Base-by-base conservation (phyloP, 2,113 vertebrate species). In the Tetraodon nigroviridis region DNA sequence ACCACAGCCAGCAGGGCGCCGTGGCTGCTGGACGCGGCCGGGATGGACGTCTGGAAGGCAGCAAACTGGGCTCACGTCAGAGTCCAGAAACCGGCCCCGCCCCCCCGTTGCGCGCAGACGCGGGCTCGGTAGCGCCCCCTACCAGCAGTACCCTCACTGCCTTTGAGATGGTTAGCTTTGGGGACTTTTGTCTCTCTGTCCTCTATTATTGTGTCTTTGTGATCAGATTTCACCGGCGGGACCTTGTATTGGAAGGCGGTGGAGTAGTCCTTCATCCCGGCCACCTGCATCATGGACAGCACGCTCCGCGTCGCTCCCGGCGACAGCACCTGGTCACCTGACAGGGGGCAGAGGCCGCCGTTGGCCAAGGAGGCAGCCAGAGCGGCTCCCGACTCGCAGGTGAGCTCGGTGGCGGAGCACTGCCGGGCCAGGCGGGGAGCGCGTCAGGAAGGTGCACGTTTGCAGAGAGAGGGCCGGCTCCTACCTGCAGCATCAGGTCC, bases 261-360 rank as follows among this genome's bases (percentile, higher is more conserved):
- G 70, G 88, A 89, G 67, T 86, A 83, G 44, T 88, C 65, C 7
- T 87, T 88, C 86, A 89, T 86, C 53, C 88, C 88, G 1, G 86
- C 86, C 56, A 88, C 86, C 68, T 89, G 88, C 86, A 88, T 89
- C 69, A 87, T 61, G 5, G 88, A 87, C 56, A 89, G 70, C 59
- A 65, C 69, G 20, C 73, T 84, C 46, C 79, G 76, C 4, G 81
- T 72, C 2, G 86, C 75, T 7, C 44, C 46, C 1, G 84, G 73
- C 0, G 85, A 82, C 55, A 89, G 49, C 20, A 88, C 87, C 57
- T 89, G 86, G 72, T 89, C 88, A 69, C 84, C 80, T 58, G 88
- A 89, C 75, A 89, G 66, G 0, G 88, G 85, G 32, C 86, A 89
- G 18, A 89, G 74, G 16, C 88, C 88, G 2, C 88, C 88, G 11